Conservation (phyloP, 64 coral and sea anemone genomes). For the Stylophora pistillata region DNA sequence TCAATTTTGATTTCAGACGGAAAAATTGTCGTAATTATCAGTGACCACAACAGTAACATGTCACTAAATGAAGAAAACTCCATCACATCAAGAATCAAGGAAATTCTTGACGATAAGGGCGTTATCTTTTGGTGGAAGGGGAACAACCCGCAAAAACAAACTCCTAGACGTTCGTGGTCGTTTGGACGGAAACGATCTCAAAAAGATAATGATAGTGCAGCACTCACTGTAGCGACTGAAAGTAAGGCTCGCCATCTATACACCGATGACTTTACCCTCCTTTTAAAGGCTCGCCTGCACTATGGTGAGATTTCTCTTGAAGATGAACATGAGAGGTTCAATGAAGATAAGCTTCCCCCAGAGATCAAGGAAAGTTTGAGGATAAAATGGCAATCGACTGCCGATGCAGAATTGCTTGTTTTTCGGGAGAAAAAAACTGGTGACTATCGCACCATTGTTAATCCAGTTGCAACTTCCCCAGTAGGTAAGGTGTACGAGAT, state of each 20-base stretch:
- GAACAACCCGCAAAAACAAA: neutral
- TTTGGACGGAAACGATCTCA: neutral
- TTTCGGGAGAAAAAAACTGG: neutral
- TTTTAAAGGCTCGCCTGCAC: neutral
- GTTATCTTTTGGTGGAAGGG: conserved; percentile 7
- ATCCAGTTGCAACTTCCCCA: too few relatives aligned
- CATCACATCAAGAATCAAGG: neutral
- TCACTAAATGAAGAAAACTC: neutral
- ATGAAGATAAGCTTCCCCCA: neutral
- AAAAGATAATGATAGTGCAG: neutral
- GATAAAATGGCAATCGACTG: neutral
- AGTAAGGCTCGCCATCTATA: too few relatives aligned
- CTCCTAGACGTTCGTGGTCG: too few relatives aligned
- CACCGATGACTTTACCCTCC: neutral
- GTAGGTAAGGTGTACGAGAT: too few relatives aligned
- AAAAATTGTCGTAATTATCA: conserved; percentile 1
- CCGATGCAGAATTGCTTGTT: neutral
- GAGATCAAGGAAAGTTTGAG: neutral
- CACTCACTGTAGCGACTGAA: neutral
- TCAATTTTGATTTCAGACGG: neutral
- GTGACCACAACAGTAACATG: neutral
- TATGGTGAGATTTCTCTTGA: conserved; percentile 5
- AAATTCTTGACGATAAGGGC: neutral
- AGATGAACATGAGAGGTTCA: neutral
- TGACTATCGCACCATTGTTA: rapidly evolving